Base-by-base conservation (phyloP, 2,113 vertebrate species). In the Cyprinodon brontotheroides region DNA sequence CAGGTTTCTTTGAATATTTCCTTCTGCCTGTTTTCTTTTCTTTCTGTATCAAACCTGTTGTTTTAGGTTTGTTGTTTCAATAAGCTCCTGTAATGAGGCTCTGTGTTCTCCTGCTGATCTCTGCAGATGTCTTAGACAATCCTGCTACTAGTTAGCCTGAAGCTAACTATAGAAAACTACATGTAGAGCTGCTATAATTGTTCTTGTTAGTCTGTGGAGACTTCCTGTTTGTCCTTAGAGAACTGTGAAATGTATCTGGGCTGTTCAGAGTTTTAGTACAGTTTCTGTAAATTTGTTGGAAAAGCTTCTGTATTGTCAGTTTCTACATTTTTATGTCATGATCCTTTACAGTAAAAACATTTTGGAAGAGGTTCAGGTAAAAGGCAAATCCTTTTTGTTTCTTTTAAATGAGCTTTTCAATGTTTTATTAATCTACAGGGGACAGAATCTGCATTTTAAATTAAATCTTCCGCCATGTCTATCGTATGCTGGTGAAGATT, bases 101-200 rank as follows among this genome's bases (percentile, higher is more conserved):
- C 14, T 15, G 17, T 50, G 1, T 20, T 41, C 5, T 41, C 50
- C 50, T 57, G 50, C 50, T 12, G 61, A 38, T 53, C 57, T 5
- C 8, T 59, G 37, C 29, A 57, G 65, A 1, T 4, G 7, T 62
- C 74, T 67, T 22, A 68, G 72, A 84, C 77, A 77, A 70, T 86
- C 78, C 50, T 29, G 37, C 41, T 61, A 43, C 60, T 61, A 60
- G 29, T 66, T 17, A 38, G 47, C 45, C 29, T 50, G n/a, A 20
- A 15, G 65, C 43, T 61, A 4, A 77, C 62, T 0, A 7, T 3
- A 65, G 17, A 38, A 61, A 65, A 53, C 70, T 67, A 20, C 36
- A 8, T 2, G 62, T n/a, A 36, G 45, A 65, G 64, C 70, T 70
- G 39, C 36, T 38, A 48, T n/a, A 1, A 38, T 61, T 65, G 29